Evolutionary conservation across 2,113 vertebrate genomes (phyloP).

Genomic region (Spheniscus mendiculus): DNA sequence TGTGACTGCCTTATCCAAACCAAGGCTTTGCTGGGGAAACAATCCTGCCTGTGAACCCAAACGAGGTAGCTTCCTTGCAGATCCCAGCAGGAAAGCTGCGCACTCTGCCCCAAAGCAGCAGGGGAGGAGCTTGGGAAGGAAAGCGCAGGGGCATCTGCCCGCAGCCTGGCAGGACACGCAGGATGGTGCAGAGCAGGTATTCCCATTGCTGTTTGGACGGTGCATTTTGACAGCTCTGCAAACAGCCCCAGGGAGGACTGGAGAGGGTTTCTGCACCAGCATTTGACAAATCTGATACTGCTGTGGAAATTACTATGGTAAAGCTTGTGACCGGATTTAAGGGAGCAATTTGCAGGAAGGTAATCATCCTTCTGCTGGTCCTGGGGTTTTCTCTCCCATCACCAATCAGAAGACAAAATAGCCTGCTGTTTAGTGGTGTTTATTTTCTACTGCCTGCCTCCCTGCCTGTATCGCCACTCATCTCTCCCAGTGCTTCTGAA

Average conservation of each 20-base stretch:
- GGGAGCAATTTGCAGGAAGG: not conserved
- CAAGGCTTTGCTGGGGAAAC: slow-evolving; percentile 44
- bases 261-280: not conserved
- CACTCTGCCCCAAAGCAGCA: slow-evolving; percentile 33
- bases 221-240: not conserved
- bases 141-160: not conserved
- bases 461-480: not conserved
- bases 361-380: not conserved
- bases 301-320: slow-evolving; percentile 3
- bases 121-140: slow-evolving; percentile 42
- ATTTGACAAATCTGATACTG: not conserved
- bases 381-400: not conserved
- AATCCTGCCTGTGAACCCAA: slow-evolving; percentile 18
- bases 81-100: slow-evolving; percentile 47
- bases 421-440: not conserved
- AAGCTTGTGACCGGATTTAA: not conserved
- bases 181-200: not conserved
- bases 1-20: not conserved
- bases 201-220: not conserved
- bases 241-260: not conserved
- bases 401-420: not conserved
- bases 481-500: not conserved
- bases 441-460: not conserved
- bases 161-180: not conserved
- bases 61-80: slow-evolving; percentile 34